Evolutionary conservation across 2,113 vertebrate genomes (phyloP).

Genomic region (Microtus montanus): DNA sequence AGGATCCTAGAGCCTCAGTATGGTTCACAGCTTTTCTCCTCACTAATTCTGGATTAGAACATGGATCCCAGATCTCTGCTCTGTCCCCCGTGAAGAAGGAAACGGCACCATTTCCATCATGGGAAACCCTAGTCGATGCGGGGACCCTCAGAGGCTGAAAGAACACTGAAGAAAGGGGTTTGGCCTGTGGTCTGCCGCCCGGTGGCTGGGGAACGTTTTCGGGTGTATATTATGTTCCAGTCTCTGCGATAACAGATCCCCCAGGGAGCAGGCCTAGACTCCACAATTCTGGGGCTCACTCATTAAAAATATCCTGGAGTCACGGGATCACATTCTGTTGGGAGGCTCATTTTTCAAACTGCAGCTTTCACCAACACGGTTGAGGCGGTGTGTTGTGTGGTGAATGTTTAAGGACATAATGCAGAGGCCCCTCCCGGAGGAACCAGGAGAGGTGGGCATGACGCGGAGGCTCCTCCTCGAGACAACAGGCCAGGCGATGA

Average conservation of each 20-base stretch:
- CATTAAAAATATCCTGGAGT: too few species aligned
- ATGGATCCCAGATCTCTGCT: too few species aligned
- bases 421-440: fast-evolving
- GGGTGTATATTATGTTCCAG: fast-evolving
- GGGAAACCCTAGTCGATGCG: background rate
- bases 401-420: background rate
- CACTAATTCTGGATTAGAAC: background rate
- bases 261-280: too few species aligned
- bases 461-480: fast-evolving
- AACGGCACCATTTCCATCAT: fast-evolving
- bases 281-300: too few species aligned
- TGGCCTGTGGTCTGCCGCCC: fast-evolving
- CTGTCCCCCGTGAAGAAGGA: too few species aligned
- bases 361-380: background rate
- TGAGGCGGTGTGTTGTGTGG: fast-evolving
- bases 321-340: fast-evolving
- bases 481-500: fast-evolving
- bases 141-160: fast-evolving
- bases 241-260: fast-evolving
- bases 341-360: background rate
- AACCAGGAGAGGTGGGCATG: fast-evolving
- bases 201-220: fast-evolving
- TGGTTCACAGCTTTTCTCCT: too few species aligned
- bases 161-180: fast-evolving
- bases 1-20: fast-evolving